A percentile compares a stretch with the other conserved stretches of the same genome.
phyloP scores from a whole-genome alignment of 2,797 vertebrate genomes.

The Sebastes miniatus region DNA sequence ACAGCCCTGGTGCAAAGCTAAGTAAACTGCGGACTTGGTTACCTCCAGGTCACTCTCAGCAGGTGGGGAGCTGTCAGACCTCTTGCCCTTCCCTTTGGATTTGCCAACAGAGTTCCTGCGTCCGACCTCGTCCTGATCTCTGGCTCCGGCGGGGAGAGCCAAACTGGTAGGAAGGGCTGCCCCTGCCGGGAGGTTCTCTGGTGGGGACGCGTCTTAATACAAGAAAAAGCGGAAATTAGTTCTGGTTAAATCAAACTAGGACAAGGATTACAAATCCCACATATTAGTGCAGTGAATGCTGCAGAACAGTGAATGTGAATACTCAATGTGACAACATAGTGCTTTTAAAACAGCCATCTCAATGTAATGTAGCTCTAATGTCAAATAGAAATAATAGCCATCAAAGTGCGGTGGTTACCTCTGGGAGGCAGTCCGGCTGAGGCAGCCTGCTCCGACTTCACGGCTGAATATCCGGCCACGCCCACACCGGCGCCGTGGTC shows the following conservation, averaged over 20 bases:
- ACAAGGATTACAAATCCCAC: not conserved
- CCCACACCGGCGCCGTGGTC: constrained; percentile 74
- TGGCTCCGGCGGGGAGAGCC: constrained; percentile 78
- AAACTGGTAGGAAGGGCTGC: constrained; percentile 68
- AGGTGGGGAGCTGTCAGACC: constrained; percentile 83
- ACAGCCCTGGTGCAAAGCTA: too few relatives aligned
- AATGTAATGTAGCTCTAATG: too few relatives aligned
- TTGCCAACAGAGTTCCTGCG: constrained; percentile 91
- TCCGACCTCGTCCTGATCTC: constrained; percentile 89
- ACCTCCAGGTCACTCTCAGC: constrained; percentile 94
- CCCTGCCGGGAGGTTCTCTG: constrained; percentile 79
- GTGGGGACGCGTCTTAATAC: constrained; percentile 71
- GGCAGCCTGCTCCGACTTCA: constrained; percentile 78
- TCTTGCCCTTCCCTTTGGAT: constrained; percentile 94
- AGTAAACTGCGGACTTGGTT: not conserved
- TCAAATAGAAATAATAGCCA: not conserved
- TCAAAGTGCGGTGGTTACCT: constrained; percentile 70
- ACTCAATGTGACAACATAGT: not conserved
- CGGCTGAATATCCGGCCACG: constrained; percentile 78
- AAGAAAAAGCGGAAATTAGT: not conserved
- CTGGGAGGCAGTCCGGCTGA: constrained; percentile 82
- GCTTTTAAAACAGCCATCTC: not conserved
- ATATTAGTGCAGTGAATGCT: too few relatives aligned
- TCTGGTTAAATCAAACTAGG: not conserved
- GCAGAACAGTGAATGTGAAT: not conserved